These are phyloP conservation scores for Apis dorsata DNA, from an alignment of 1,140 invertebrate species.

Conservation along the genomic window DNA sequence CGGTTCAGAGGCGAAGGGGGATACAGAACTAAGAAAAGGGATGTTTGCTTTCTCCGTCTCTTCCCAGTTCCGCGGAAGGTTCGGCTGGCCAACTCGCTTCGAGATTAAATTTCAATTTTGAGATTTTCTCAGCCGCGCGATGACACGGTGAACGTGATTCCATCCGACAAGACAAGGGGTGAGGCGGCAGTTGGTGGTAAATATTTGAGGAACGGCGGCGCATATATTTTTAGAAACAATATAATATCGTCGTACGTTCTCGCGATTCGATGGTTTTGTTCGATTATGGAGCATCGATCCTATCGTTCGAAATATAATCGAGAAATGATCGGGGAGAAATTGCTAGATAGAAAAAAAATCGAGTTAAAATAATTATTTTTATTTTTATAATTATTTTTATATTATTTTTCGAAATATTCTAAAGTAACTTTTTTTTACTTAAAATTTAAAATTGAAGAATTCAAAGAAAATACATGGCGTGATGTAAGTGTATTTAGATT, in stretches of 20 bases:
- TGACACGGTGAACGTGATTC: background rate
- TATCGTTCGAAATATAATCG: background rate
- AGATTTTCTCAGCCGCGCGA: background rate
- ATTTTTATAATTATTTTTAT: no score
- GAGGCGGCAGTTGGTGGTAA: background rate
- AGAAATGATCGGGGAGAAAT: background rate
- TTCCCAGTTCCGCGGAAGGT: background rate
- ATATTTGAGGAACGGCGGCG: background rate
- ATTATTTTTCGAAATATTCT: no score
- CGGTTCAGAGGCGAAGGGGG: background rate
- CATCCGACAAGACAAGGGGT: no score
- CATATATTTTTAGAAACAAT: conserved; percentile 10
- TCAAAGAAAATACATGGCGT: no score
- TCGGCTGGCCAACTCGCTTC: background rate
- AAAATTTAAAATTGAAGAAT: no score
- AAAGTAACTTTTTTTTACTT: no score
- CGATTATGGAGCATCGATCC: background rate
- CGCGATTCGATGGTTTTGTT: background rate
- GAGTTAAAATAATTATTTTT: no score
- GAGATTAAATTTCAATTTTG: conserved; percentile 39
- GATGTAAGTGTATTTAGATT: no score
- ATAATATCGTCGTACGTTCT: background rate
- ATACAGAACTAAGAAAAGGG: background rate
- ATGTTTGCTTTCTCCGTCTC: background rate
- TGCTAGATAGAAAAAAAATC: no score